These are phyloP conservation scores for Acrossocheilus fasciatus DNA, from an alignment of 2,797 vertebrate species.

Conservation along the genomic window DNA sequence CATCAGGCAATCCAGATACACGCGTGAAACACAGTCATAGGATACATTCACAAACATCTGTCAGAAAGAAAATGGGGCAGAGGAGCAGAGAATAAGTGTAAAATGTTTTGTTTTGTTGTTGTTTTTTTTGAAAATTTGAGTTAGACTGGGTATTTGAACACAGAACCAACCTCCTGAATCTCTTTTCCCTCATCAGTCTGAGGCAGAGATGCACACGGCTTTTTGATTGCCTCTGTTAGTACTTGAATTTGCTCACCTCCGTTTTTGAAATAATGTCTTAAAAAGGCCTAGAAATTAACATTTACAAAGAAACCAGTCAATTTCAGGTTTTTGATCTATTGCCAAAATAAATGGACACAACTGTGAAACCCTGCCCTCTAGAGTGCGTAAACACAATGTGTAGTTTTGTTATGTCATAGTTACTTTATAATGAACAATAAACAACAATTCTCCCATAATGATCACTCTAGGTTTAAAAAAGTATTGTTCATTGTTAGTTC, in stretches of 20 bases:
- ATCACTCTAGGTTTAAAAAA: neutral
- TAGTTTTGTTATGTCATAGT: neutral
- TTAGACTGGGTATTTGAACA: no score
- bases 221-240: neutral
- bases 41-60: slow-evolving; percentile 51
- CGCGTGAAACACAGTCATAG: slow-evolving; percentile 41
- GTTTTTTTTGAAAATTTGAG: no score
- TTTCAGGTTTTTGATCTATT: neutral
- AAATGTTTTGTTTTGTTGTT: neutral
- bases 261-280: slow-evolving; percentile 67
- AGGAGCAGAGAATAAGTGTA: neutral
- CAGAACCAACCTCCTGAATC: slow-evolving; percentile 42
- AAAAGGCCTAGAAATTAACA: slow-evolving; percentile 53
- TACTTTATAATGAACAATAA: neutral
- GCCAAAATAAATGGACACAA: neutral
- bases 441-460: neutral
- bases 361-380: neutral
- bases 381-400: neutral
- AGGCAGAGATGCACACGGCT: slow-evolving; percentile 24
- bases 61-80: slow-evolving; percentile 16
- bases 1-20: slow-evolving; percentile 68
- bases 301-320: neutral
- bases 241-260: fast-evolving
- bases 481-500: neutral
- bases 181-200: slow-evolving; percentile 14